These are phyloP conservation scores for Dipodomys ordii DNA, from an alignment of 2,113 vertebrate genomes.

Conservation along the genomic window DNA sequence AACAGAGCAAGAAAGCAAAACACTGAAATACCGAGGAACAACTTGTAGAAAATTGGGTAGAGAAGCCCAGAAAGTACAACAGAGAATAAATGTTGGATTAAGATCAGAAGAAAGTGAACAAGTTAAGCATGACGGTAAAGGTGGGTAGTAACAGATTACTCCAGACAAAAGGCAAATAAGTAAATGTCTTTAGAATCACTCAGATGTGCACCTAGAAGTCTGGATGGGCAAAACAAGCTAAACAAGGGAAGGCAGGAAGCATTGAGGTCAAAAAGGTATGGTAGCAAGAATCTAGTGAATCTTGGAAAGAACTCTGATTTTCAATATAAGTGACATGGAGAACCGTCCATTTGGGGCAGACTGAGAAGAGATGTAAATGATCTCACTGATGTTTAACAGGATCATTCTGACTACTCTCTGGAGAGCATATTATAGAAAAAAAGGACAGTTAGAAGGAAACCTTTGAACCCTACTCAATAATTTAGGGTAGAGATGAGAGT, in stretches of 20 bases:
- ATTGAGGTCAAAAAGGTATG: neutral
- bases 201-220: neutral
- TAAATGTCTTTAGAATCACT: neutral
- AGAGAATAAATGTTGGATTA: neutral
- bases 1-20: constrained; percentile 16
- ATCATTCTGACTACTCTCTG: too few species aligned
- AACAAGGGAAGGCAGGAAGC: neutral
- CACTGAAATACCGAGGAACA: neutral
- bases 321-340: neutral
- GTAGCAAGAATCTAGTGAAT: neutral
- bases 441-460: neutral
- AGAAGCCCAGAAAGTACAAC: neutral
- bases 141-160: neutral
- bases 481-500: neutral
- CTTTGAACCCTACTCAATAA: constrained; percentile 8
- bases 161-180: neutral
- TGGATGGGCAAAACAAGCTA: neutral
- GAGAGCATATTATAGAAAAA: too few species aligned
- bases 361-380: neutral
- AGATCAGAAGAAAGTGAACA: constrained; percentile 4
- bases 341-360: neutral
- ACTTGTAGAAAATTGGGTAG: neutral
- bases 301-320: neutral
- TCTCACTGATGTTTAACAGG: neutral
- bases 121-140: neutral